Evolutionary conservation across 2,888 invertebrate species (phyloP), one percentile per base, ranked within the genome.

Genomic region (Cryptocheilus praepositus): DNA sequence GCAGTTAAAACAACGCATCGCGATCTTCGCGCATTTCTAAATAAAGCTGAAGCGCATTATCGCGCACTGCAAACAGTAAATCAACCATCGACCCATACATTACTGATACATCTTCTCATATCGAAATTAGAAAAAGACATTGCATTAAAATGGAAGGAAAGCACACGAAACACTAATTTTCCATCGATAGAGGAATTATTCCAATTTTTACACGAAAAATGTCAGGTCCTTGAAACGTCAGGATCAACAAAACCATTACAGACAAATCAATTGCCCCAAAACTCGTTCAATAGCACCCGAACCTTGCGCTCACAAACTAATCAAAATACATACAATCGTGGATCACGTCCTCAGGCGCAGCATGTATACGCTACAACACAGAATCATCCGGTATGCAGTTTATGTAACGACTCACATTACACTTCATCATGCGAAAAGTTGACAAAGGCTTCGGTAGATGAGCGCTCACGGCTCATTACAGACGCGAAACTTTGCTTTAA

Each of bases 401-500:
- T 58, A 2, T 58, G 58, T 8, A 64, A 64, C 8, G 64, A 0
- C 1, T 18, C 11, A 0, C 64, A 64, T 0, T 64, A n/a, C 15
- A 64, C 52, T 0, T 15, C 22, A 3, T 13, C 18, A 0, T 64
- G 58, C 2, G 5, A 4, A 1, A 58, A 25, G 0, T 0, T 58
- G 15, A 58, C 1, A n/a, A n/a, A 13, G 43, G 52, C 16, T 0
- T 3, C 2, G 0, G 28, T 57, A 0, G 15, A 22, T 3, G 52
- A 56, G 3, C 49, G 60, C 2, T 1, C 51, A 3, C 28, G 62
- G 7, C 18, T 45, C 15, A 13, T 69, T 11, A 16, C 5, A 13
- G 22, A 62, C 0, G 16, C 59, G 0, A 36, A 45, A 0, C 16
- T 72, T 0, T 72, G 72, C 22, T 43, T 62, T 2, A 72, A 70